phyloP scores from a whole-genome alignment of 2,113 vertebrate species.

The Phoxinus phoxinus region DNA sequence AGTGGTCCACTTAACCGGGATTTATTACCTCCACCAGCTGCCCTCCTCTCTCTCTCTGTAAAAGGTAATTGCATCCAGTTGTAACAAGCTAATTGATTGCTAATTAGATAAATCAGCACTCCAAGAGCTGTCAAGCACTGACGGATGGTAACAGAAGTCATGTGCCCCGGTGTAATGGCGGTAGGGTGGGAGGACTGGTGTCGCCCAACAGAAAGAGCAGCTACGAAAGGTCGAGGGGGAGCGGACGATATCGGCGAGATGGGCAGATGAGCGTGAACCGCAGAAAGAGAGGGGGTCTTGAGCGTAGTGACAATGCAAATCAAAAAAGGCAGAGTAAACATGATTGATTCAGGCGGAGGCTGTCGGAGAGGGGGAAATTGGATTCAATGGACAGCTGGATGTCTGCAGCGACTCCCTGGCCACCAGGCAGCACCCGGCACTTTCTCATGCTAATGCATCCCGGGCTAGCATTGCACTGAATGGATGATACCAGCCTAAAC shows the following conservation, averaged over 20 bases:
- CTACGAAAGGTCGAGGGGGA: conserved; percentile 33
- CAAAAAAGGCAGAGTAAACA: conserved; percentile 80
- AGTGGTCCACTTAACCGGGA: conserved; percentile 72
- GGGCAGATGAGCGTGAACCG: background rate
- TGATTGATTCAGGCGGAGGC: conserved; percentile 86
- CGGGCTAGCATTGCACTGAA: conserved; percentile 58
- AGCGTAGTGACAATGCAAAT: conserved; percentile 82
- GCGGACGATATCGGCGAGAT: conserved; percentile 8
- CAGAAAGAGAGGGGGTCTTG: conserved; percentile 72
- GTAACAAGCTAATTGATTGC: conserved; percentile 99
- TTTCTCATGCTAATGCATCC: conserved; percentile 95
- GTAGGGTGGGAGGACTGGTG: conserved; percentile 19
- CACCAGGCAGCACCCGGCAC: conserved; percentile 82
- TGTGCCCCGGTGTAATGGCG: conserved; percentile 74
- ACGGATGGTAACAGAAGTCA: conserved; percentile 87
- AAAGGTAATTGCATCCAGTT: conserved; percentile 99
- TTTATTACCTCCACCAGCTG: conserved; percentile 98
- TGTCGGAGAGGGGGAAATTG: conserved; percentile 86
- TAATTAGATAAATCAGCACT: conserved; percentile 99
- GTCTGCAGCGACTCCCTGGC: conserved; percentile 81
- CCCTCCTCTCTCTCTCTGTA: conserved; percentile 91
- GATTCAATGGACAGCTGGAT: conserved; percentile 84
- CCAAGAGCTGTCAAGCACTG: conserved; percentile 90
- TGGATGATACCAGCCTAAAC: conserved; percentile 68
- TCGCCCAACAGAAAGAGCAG: conserved; percentile 38